phyloP scores from a whole-genome alignment of 1,140 invertebrate genomes.

The Hylyphantes graminicola region DNA sequence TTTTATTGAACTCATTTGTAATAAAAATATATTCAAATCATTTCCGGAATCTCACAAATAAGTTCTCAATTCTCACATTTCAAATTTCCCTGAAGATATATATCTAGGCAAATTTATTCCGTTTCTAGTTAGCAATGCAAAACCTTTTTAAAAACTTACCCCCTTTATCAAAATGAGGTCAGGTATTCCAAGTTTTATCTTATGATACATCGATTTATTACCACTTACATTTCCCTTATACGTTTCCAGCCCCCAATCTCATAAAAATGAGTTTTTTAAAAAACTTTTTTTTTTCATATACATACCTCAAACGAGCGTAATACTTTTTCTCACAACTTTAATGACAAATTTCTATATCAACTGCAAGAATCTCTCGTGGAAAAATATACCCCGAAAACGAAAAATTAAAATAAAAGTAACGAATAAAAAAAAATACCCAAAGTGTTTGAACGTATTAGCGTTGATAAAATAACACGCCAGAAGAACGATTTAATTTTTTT shows the following conservation, averaged over 20 bases:
- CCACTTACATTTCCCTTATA: constrained; percentile 11
- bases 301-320: too few relatives aligned
- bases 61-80: too few relatives aligned
- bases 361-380: too few relatives aligned
- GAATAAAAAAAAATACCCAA: constrained; percentile 4
- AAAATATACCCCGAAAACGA: neutral
- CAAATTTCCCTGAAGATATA: neutral
- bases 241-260: constrained; percentile 2
- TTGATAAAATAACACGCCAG: neutral
- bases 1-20: too few relatives aligned
- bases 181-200: constrained; percentile 20
- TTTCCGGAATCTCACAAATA: too few relatives aligned
- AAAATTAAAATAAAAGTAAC: neutral
- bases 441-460: neutral
- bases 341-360: too few relatives aligned
- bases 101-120: constrained; percentile 27
- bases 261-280: too few relatives aligned
- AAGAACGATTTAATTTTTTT: neutral
- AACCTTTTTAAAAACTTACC: constrained; percentile 3
- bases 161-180: constrained; percentile 21
- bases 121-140: constrained; percentile 10
- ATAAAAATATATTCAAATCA: too few relatives aligned
- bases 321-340: too few relatives aligned
- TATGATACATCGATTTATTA: constrained; percentile 40
- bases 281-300: too few relatives aligned